Evolutionary conservation across 1,140 invertebrate species (phyloP).

Genomic region (Brachionus rotundiformis): DNA sequence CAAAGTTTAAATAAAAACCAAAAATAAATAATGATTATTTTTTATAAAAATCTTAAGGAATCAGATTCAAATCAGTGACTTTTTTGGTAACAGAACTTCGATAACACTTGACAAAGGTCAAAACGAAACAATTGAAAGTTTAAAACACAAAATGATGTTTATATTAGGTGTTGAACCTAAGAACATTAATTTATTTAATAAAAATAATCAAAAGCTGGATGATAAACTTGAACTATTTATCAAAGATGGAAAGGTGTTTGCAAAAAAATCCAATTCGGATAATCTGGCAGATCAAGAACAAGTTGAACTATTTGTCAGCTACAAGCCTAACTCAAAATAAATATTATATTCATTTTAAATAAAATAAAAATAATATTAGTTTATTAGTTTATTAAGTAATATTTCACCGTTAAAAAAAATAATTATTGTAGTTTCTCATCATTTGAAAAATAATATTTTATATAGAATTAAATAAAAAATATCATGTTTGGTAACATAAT

Average conservation of each 20-base stretch:
- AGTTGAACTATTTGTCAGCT: constrained; percentile 11
- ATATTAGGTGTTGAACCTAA: constrained; percentile 1
- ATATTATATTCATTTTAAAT: neutral
- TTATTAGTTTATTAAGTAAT: no score
- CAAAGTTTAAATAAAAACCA: neutral
- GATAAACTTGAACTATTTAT: neutral
- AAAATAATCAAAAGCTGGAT: constrained; percentile 9
- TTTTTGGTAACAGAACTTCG: neutral
- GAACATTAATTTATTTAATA: constrained; percentile 14
- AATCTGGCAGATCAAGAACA: neutral
- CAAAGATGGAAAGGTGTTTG: neutral
- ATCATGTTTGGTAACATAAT: neutral
- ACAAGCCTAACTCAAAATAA: neutral
- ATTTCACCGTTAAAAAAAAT: neutral
- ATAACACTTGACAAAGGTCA: neutral
- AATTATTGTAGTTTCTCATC: neutral
- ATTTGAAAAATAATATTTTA: neutral
- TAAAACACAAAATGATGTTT: constrained; percentile 38
- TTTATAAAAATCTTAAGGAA: neutral
- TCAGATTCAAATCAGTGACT: neutral
- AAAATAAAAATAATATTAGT: neutral
- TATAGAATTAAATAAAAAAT: neutral
- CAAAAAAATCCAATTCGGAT: neutral
- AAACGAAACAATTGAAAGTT: constrained; percentile 6
- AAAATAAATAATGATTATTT: neutral